Evolutionary conservation across 2,888 invertebrate species (phyloP).

Genomic region (Trichacis sp.): DNA sequence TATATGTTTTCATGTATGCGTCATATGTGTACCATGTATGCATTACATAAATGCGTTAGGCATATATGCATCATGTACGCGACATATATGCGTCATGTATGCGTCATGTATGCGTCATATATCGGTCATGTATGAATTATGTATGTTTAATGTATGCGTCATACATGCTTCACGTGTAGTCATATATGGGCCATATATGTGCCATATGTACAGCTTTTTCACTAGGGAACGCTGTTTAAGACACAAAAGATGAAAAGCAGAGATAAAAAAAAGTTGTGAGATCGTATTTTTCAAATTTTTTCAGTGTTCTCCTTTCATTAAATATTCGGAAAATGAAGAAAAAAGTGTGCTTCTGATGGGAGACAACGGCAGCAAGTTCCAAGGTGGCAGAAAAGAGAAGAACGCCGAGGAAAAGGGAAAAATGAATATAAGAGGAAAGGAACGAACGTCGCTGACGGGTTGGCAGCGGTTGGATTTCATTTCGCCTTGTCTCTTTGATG

Average conservation of each 20-base stretch:
- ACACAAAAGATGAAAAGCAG: conserved; percentile 43
- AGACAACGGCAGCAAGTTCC: not conserved
- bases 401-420: conserved; percentile 21
- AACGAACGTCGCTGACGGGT: conserved; percentile 48
- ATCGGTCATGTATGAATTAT: too few relatives aligned
- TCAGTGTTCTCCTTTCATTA: too few relatives aligned
- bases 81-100: too few relatives aligned
- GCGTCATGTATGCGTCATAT: too few relatives aligned
- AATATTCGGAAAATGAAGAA: conserved; percentile 24
- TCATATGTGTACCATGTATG: too few relatives aligned
- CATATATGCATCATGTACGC: too few relatives aligned
- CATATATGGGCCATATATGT: too few relatives aligned
- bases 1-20: too few relatives aligned
- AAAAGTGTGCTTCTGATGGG: not conserved
- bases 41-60: too few relatives aligned
- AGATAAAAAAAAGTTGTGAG: conserved; percentile 30
- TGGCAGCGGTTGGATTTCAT: conserved; percentile 68
- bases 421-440: conserved; percentile 25
- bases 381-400: conserved; percentile 36
- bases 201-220: too few relatives aligned
- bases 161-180: too few relatives aligned
- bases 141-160: too few relatives aligned
- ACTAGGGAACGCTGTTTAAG: conserved; percentile 15
- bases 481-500: conserved; percentile 70
- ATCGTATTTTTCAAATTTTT: conserved; percentile 34